Evolutionary conservation across 2,797 vertebrate genomes (phyloP).

Genomic region (Rhadinocentrus ornatus): DNA sequence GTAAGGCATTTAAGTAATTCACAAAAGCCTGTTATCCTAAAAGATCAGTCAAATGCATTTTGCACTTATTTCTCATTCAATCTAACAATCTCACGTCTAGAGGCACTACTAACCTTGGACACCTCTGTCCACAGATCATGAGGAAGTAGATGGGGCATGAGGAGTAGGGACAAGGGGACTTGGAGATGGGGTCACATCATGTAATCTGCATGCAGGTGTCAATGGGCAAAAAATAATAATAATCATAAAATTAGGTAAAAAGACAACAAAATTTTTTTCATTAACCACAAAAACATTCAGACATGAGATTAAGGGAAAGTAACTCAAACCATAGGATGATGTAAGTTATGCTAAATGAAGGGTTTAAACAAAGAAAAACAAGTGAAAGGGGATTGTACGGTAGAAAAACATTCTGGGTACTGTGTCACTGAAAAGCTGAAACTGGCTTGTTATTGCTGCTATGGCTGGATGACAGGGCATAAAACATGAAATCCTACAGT

Average conservation of each 20-base stretch:
- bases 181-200: slow-evolving; percentile 73
- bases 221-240: slow-evolving; percentile 31
- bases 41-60: slow-evolving; percentile 6
- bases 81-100: slow-evolving; percentile 25
- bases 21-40: slow-evolving; percentile 1
- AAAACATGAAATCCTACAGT: neutral
- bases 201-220: slow-evolving; percentile 76
- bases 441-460: neutral
- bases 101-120: slow-evolving; percentile 80
- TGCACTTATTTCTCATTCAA: neutral
- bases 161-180: slow-evolving; percentile 77
- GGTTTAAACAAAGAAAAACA: slow-evolving; percentile 4
- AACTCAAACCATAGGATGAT: neutral
- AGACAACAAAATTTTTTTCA: slow-evolving; percentile 40
- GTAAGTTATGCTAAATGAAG: slow-evolving; percentile 8
- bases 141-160: slow-evolving; percentile 77
- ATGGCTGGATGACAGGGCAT: neutral
- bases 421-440: neutral
- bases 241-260: slow-evolving; percentile 33
- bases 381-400: neutral
- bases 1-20: slow-evolving; percentile 22
- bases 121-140: slow-evolving; percentile 77
- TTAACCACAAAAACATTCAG: neutral
- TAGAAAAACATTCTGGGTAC: neutral
- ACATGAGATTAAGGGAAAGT: slow-evolving; percentile 2